Conservation (phyloP, 1,140 invertebrate genomes). For the Ceratina japonica region DNA sequence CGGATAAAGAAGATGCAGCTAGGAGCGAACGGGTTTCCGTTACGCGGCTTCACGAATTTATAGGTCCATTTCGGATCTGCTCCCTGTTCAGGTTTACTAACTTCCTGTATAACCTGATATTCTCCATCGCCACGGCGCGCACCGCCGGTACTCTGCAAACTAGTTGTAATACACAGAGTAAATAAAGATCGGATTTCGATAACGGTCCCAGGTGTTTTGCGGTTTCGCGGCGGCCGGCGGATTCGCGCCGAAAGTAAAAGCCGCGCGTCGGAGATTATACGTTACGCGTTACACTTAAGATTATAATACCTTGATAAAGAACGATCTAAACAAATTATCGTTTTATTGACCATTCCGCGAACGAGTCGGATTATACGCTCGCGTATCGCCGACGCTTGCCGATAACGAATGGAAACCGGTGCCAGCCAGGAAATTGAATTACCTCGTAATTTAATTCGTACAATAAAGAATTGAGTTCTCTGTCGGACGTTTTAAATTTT, state of each 20-base stretch:
- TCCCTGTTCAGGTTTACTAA: conserved; percentile 6
- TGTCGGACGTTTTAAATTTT: too few species aligned
- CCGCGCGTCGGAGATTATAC: neutral
- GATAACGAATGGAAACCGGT: too few species aligned
- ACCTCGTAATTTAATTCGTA: too few species aligned
- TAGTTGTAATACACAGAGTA: conserved; percentile 23
- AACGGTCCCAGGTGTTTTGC: conserved; percentile 23
- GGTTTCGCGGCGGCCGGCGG: neutral
- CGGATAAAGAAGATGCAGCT: neutral
- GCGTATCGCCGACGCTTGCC: too few species aligned
- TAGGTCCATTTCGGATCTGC: conserved; percentile 1
- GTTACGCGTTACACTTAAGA: neutral
- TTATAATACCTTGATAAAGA: too few species aligned
- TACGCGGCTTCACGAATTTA: neutral
- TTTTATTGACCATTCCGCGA: too few species aligned
- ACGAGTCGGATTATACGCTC: too few species aligned
- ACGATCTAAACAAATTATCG: too few species aligned
- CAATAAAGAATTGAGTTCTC: too few species aligned
- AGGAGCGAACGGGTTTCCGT: neutral
- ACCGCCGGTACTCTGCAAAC: neutral
- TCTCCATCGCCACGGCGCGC: too few species aligned
- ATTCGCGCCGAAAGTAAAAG: neutral
- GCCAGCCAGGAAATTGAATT: too few species aligned
- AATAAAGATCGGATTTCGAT: conserved; percentile 43
- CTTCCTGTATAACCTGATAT: conserved; percentile 25